Percentiles rank a stretch among this genome's conserved stretches.
Evolutionary conservation across 2,888 invertebrate species (phyloP).

Genomic region (Zelleria hepariella): DNA sequence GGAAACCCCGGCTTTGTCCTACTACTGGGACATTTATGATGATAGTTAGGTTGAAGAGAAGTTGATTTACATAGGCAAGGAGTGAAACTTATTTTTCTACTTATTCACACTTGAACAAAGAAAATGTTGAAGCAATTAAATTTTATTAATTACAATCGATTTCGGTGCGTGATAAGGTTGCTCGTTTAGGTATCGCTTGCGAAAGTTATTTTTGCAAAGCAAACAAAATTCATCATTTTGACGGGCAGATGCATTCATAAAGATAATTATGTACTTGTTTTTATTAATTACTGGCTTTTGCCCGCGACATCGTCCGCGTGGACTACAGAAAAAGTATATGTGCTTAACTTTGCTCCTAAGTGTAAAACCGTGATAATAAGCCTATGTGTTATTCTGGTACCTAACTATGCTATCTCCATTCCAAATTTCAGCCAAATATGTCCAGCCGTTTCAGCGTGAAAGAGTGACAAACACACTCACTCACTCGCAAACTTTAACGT

Average conservation of each 20-base stretch:
- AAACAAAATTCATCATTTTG: background rate
- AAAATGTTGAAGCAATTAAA: background rate
- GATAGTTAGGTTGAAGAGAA: background rate
- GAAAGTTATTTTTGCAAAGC: background rate
- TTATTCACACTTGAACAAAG: background rate
- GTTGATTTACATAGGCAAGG: background rate
- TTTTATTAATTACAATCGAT: background rate
- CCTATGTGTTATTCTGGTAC: background rate
- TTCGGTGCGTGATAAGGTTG: background rate
- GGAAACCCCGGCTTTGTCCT: too few species aligned
- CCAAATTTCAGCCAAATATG: too few species aligned
- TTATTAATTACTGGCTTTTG: too few species aligned
- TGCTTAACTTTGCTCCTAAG: too few species aligned
- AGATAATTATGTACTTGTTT: background rate
- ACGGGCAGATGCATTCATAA: slow-evolving; percentile 2
- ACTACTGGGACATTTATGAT: too few species aligned
- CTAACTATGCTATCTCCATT: too few species aligned
- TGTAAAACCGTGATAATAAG: too few species aligned
- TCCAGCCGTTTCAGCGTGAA: too few species aligned
- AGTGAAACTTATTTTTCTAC: background rate
- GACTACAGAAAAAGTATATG: background rate
- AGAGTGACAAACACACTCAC: too few species aligned
- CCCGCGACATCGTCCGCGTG: too few species aligned
- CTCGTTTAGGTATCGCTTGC: background rate
- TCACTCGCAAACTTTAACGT: too few species aligned